phyloP scores from a whole-genome alignment of 2,113 vertebrate species.

The Hemiscyllium ocellatum region DNA sequence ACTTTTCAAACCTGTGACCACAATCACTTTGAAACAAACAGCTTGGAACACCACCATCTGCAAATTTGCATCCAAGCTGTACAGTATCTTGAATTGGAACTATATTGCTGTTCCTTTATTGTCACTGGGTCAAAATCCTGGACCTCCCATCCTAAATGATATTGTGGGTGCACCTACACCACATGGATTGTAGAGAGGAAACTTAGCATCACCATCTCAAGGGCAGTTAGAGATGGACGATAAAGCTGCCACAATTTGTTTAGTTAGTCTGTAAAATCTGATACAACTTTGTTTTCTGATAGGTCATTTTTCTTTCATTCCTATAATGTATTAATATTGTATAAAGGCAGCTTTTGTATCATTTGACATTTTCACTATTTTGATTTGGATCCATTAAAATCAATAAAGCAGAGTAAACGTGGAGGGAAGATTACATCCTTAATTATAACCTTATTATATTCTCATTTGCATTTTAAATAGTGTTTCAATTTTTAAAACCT shows the following conservation, averaged over 20 bases:
- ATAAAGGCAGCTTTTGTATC: background rate
- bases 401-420: background rate
- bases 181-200: too few relatives aligned
- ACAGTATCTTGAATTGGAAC: too few relatives aligned
- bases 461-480: background rate
- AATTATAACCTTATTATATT: background rate
- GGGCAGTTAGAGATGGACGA: too few relatives aligned
- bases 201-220: too few relatives aligned
- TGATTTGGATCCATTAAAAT: conserved; percentile 1
- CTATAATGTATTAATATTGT: background rate
- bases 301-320: background rate
- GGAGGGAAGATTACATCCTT: background rate
- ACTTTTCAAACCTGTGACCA: too few relatives aligned
- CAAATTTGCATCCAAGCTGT: too few relatives aligned
- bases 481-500: background rate
- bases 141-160: too few relatives aligned
- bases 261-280: background rate
- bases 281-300: background rate
- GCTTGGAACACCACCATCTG: too few relatives aligned
- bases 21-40: too few relatives aligned
- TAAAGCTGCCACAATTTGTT: background rate
- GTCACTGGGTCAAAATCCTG: too few relatives aligned
- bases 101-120: too few relatives aligned
- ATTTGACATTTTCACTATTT: background rate
- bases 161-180: too few relatives aligned